These are phyloP conservation scores for Dromas ardeola DNA, from an alignment of 2,113 vertebrate genomes.

Conservation along the genomic window DNA sequence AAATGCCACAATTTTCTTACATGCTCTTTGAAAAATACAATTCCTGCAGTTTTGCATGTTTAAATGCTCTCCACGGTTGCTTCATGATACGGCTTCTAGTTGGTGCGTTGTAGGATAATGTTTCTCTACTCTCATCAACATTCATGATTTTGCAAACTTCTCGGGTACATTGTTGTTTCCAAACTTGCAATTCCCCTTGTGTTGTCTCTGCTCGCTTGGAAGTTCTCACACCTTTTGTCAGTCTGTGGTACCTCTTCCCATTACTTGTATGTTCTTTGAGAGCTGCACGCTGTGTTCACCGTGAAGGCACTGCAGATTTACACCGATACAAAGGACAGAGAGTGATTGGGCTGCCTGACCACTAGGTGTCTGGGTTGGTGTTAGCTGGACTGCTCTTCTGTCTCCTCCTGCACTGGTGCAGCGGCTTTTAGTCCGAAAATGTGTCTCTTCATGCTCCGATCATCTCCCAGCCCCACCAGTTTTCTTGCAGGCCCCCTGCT, in stretches of 20 bases:
- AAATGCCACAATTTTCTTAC: neutral
- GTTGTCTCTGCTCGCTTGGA: neutral
- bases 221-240: neutral
- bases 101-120: neutral
- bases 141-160: neutral
- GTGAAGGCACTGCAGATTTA: neutral
- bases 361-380: neutral
- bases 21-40: neutral
- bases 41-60: neutral
- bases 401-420: neutral
- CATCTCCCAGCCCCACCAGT: neutral
- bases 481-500: neutral
- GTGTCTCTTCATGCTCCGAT: fast-evolving
- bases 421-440: fast-evolving
- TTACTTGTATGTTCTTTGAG: fast-evolving
- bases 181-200: neutral
- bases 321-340: fast-evolving
- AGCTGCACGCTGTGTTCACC: fast-evolving
- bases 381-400: fast-evolving
- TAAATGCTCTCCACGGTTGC: neutral
- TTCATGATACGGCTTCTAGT: neutral
- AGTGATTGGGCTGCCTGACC: neutral
- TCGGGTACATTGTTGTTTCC: neutral
- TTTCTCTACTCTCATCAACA: neutral
- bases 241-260: neutral